Base-by-base conservation (phyloP, 2,888 invertebrate species). In the Apotomis capreana region DNA sequence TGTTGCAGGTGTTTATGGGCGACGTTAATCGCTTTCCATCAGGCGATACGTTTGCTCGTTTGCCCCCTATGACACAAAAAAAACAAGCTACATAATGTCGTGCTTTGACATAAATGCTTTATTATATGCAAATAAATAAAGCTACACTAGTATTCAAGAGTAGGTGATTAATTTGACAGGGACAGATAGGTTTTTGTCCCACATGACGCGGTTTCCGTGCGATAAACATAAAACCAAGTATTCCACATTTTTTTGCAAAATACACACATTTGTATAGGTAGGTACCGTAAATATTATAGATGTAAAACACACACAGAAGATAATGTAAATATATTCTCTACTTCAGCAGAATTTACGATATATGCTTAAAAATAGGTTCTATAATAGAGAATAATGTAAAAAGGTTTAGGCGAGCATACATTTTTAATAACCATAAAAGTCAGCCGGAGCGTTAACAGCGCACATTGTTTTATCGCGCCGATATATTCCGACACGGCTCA, bases 371-470 rank as follows among this genome's bases (percentile, higher is more conserved):
- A 64, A 62, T 62, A 62, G 49, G 51, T 62, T 62, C 6, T 51
- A 26, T 61, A 62, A 62, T 62, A 62, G 37, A 55, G 55, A 64
- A 44, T 64, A 65, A 65, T 57, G 64, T 64, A 57, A 57, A 65
- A 65, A n/a, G 46, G 46, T 26, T 65, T 65, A 46, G 46, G 12
- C 10, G 40, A 55, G 55, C n/a, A 57, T 65, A 46, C 46, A 54
- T 44, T 65, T 65, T 46, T 57, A 65, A 65, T 46, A 55, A 57
- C 46, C n/a, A 59, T 67, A 65, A 70, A 70, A 64, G 59, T 59
- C 59, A 65, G 64, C 36, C 64, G 59, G 44, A 65, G 69, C 71
- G 71, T 72, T 69, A 72, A 74, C 71, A 59, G 62, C 61, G 67
- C 61, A 68, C 65, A 67, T 59, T 60, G 70, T 70, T 70, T 70